A percentile compares a stretch with the other conserved stretches of the same genome.
Conservation (phyloP, 1,140 invertebrate species). For the Leptopilina clavipes region DNA sequence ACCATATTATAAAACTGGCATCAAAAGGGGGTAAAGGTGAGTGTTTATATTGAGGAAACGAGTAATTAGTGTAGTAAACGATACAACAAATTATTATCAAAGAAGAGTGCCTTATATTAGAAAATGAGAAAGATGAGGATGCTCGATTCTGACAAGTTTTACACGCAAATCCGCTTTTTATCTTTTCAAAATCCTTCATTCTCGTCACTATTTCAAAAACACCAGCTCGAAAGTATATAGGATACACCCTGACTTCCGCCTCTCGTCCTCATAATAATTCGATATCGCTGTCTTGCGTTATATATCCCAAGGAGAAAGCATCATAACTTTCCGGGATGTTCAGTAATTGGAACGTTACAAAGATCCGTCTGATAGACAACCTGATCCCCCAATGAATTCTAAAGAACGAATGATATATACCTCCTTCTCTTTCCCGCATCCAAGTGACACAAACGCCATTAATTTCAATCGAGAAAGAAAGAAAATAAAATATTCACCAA, state of each 20-base stretch:
- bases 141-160: not conserved
- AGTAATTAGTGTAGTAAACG: not conserved
- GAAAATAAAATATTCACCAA: not conserved
- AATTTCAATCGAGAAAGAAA: not conserved
- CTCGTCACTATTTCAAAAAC: conserved; percentile 9
- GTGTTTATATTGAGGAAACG: not conserved
- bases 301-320: conserved; percentile 25
- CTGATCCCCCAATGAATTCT: conserved; percentile 10
- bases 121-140: conserved; percentile 20
- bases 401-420: conserved; percentile 1
- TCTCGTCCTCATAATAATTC: conserved; percentile 25
- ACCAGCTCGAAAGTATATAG: not conserved
- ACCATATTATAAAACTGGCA: no score
- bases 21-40: no score
- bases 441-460: not conserved
- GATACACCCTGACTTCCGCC: not conserved
- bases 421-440: not conserved
- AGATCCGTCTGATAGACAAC: conserved; percentile 30
- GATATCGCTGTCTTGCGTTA: conserved; percentile 32
- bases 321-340: conserved; percentile 39
- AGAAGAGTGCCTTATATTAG: not conserved
- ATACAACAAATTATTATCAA: conserved; percentile 14
- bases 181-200: conserved; percentile 12
- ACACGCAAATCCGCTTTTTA: conserved; percentile 31
- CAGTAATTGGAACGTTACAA: conserved; percentile 38